Conservation (phyloP, 1,140 invertebrate species). For the Popillia japonica region DNA sequence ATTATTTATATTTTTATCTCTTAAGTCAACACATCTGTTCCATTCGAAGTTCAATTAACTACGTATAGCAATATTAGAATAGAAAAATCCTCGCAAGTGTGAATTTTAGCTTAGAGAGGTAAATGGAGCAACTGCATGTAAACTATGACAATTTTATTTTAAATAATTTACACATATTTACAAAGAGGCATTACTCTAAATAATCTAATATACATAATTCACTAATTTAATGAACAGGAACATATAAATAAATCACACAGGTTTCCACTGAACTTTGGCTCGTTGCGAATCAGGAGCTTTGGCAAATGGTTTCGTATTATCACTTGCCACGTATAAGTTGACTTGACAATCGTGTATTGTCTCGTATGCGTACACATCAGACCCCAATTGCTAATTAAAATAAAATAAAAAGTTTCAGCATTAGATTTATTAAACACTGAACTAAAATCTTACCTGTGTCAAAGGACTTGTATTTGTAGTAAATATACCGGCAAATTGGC, state of each 20-base stretch:
- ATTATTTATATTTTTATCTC: too few relatives aligned
- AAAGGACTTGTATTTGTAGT: slow-evolving; percentile 87
- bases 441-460: slow-evolving; percentile 71
- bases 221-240: not conserved
- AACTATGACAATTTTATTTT: not conserved
- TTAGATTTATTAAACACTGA: not conserved
- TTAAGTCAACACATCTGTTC: too few relatives aligned
- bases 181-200: not conserved
- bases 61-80: too few relatives aligned
- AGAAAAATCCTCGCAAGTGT: too few relatives aligned
- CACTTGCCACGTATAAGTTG: slow-evolving; percentile 75
- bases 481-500: slow-evolving; percentile 77
- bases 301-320: slow-evolving; percentile 76
- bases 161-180: slow-evolving; percentile 28
- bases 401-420: slow-evolving; percentile 23
- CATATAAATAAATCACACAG: slow-evolving; percentile 42
- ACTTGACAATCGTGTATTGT: slow-evolving; percentile 81
- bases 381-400: slow-evolving; percentile 75
- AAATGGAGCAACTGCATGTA: too few relatives aligned
- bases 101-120: too few relatives aligned
- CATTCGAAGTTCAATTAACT: too few relatives aligned
- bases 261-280: slow-evolving; percentile 80
- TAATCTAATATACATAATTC: not conserved
- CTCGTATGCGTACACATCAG: slow-evolving; percentile 81
- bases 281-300: slow-evolving; percentile 77